Percentiles rank a stretch among this genome's conserved stretches.
Conservation (phyloP, 2,113 vertebrate genomes). For the Boleophthalmus pectinirostris region DNA sequence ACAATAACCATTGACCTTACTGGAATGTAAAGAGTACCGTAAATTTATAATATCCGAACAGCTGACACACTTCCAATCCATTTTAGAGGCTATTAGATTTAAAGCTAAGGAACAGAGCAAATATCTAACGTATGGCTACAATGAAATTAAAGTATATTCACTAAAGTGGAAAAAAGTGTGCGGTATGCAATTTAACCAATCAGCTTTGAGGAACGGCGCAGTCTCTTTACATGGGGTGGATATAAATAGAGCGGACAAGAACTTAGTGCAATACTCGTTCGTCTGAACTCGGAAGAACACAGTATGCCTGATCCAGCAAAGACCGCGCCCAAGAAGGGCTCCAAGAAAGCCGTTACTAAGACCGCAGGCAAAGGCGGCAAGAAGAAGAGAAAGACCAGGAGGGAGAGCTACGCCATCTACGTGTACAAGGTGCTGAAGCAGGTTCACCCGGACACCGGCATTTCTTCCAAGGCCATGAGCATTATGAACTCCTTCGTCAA, state of each 20-base stretch:
- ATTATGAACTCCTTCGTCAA: slow-evolving; percentile 67
- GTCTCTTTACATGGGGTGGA: background rate
- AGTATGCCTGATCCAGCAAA: background rate
- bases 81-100: too few relatives aligned
- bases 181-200: background rate
- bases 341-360: slow-evolving; percentile 12
- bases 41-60: too few relatives aligned
- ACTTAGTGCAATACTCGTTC: too few relatives aligned
- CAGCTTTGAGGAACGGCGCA: background rate
- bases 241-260: too few relatives aligned
- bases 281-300: background rate
- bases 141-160: too few relatives aligned
- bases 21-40: too few relatives aligned
- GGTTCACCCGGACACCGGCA: slow-evolving; percentile 82
- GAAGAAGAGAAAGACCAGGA: slow-evolving; percentile 26
- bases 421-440: slow-evolving; percentile 84
- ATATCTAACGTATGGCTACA: too few relatives aligned
- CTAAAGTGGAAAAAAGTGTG: too few relatives aligned
- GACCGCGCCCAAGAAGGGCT: slow-evolving; percentile 16
- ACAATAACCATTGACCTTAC: too few relatives aligned
- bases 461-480: slow-evolving; percentile 64
- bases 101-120: too few relatives aligned
- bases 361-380: background rate
- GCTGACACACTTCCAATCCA: too few relatives aligned
- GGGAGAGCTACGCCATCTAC: slow-evolving; percentile 74